These are phyloP conservation scores for Tineola bisselliella DNA, from an alignment of 2,888 invertebrate genomes.

Conservation along the genomic window DNA sequence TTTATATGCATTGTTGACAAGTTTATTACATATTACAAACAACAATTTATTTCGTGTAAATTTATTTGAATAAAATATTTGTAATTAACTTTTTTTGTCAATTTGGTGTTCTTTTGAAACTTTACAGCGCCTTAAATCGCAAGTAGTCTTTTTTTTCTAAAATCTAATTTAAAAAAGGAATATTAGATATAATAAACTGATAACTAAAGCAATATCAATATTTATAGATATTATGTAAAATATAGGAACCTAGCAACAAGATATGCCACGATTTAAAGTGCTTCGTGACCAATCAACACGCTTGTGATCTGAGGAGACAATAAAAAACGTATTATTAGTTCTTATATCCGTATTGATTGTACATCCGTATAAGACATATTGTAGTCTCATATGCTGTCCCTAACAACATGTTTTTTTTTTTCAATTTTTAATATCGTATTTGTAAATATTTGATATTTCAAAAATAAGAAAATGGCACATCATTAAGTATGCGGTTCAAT, in stretches of 20 bases:
- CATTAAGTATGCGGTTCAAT: too few species aligned
- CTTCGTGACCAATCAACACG: constrained; percentile 6
- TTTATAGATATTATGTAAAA: neutral
- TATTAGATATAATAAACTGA: too few species aligned
- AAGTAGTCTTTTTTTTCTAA: too few species aligned
- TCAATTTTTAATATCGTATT: too few species aligned
- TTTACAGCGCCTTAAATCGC: too few species aligned
- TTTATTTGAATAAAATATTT: too few species aligned
- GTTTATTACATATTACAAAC: neutral
- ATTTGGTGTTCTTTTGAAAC: too few species aligned
- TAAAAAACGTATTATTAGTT: neutral
- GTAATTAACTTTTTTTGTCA: too few species aligned
- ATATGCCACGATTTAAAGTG: neutral
- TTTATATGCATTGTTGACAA: neutral
- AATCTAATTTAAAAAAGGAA: too few species aligned
- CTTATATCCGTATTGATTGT: neutral
- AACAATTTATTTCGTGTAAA: neutral
- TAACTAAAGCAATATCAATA: neutral
- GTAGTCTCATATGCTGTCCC: neutral
- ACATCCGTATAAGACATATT: neutral
- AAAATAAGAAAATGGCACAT: too few species aligned
- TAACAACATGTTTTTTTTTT: too few species aligned
- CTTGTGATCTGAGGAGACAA: constrained; percentile 4
- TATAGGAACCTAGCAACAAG: neutral
- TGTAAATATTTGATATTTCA: too few species aligned